These are phyloP conservation scores for Alsophila aescularia DNA, from an alignment of 2,888 invertebrate genomes.

Conservation along the genomic window DNA sequence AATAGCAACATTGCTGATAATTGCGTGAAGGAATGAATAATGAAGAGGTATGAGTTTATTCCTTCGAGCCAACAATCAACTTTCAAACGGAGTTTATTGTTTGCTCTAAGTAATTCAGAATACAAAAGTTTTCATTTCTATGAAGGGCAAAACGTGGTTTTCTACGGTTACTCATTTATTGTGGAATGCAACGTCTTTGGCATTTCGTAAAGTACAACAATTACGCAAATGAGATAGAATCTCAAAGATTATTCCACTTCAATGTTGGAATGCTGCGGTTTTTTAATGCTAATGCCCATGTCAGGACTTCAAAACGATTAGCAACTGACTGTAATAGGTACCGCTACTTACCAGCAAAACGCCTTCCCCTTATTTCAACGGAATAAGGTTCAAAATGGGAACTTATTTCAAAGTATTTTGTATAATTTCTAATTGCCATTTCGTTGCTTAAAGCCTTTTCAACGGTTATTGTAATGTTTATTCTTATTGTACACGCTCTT, in stretches of 20 bases:
- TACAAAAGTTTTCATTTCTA: background rate
- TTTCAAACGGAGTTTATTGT: too few relatives aligned
- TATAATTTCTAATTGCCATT: conserved; percentile 39
- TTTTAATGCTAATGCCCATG: conserved; percentile 31
- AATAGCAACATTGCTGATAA: too few relatives aligned
- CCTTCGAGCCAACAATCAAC: too few relatives aligned
- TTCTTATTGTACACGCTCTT: conserved; percentile 32
- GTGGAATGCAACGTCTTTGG: conserved; percentile 29
- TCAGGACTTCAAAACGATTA: conserved; percentile 33
- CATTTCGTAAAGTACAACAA: conserved; percentile 32
- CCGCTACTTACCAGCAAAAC: background rate
- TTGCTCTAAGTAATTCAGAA: too few relatives aligned
- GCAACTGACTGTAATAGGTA: conserved; percentile 33
- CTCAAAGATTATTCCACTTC: conserved; percentile 33
- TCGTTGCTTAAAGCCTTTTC: conserved; percentile 33
- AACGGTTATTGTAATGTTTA: conserved; percentile 33
- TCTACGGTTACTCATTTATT: background rate
- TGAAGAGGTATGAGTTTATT: too few relatives aligned
- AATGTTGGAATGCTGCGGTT: conserved; percentile 37
- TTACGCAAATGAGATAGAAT: conserved; percentile 40
- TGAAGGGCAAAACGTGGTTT: conserved; percentile 3
- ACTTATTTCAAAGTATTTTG: conserved; percentile 19
- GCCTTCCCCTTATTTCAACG: background rate
- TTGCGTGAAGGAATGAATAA: too few relatives aligned
- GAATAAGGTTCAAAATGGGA: conserved; percentile 11